phyloP scores from a whole-genome alignment of 2,797 vertebrate genomes.

The Dromococcyx pavoninus region DNA sequence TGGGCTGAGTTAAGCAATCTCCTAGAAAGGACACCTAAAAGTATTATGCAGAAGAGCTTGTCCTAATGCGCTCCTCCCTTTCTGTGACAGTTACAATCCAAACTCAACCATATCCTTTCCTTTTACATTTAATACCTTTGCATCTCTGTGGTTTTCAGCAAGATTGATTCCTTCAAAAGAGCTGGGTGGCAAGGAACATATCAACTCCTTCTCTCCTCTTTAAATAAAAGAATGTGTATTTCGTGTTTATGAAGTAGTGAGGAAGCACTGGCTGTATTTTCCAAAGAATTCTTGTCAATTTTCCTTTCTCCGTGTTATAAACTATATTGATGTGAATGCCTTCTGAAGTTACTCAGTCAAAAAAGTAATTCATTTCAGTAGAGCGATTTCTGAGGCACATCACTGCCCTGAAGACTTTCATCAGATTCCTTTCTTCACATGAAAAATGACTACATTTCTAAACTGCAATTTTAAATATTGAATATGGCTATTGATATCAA shows the following conservation, averaged over 20 bases:
- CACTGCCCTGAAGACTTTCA: slow-evolving; percentile 47
- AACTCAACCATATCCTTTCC: slow-evolving; percentile 20
- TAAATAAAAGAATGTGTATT: slow-evolving; percentile 59
- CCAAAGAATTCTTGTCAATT: slow-evolving; percentile 60
- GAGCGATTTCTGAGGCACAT: slow-evolving; percentile 61
- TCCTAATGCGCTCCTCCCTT: not conserved
- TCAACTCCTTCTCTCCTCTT: slow-evolving; percentile 50
- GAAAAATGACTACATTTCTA: slow-evolving; percentile 62
- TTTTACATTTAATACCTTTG: slow-evolving; percentile 51
- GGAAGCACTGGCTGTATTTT: slow-evolving; percentile 57
- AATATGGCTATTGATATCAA: slow-evolving; percentile 52
- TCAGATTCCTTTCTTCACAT: slow-evolving; percentile 55
- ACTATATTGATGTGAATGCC: slow-evolving; percentile 53
- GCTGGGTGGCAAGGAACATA: slow-evolving; percentile 49
- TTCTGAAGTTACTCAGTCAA: slow-evolving; percentile 63
- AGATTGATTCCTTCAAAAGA: slow-evolving; percentile 59
- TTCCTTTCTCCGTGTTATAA: slow-evolving; percentile 57
- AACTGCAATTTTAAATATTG: slow-evolving; percentile 65
- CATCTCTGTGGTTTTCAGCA: slow-evolving; percentile 39
- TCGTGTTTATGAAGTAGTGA: slow-evolving; percentile 63
- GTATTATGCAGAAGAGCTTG: not conserved
- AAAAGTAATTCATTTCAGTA: slow-evolving; percentile 68
- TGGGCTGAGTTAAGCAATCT: slow-evolving; percentile 67
- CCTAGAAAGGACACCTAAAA: slow-evolving; percentile 58
- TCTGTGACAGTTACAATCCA: slow-evolving; percentile 6